A percentile compares a stretch with the other conserved stretches of the same genome.
Evolutionary conservation across 2,888 invertebrate species (phyloP).

Genomic region (Ochropacha duplaris): DNA sequence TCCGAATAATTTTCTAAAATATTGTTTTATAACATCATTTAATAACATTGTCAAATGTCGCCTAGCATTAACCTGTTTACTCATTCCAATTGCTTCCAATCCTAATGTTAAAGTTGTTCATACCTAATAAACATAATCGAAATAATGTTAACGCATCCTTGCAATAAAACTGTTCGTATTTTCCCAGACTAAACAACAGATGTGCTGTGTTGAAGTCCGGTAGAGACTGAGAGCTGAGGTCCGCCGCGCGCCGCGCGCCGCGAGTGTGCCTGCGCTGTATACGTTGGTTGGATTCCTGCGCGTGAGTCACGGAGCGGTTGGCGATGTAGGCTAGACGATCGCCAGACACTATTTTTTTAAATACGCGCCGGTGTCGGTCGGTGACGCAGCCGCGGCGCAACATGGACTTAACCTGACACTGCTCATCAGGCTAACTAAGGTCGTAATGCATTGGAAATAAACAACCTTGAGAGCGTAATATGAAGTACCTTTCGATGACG

Average conservation of each 20-base stretch:
- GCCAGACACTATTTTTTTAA: slow-evolving; percentile 69
- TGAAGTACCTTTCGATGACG: too few species aligned
- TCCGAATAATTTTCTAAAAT: too few species aligned
- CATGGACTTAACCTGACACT: slow-evolving; percentile 10
- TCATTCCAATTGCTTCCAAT: not conserved
- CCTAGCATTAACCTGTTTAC: too few species aligned
- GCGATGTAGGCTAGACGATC: slow-evolving; percentile 52
- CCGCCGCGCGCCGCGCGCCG: slow-evolving; percentile 23
- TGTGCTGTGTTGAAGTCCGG: slow-evolving; percentile 29
- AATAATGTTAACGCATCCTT: slow-evolving; percentile 7
- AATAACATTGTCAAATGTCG: too few species aligned
- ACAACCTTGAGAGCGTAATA: too few species aligned
- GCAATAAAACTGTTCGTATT: slow-evolving; percentile 37
- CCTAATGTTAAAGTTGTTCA: too few species aligned
- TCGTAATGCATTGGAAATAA: not conserved
- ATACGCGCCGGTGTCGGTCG: slow-evolving; percentile 33
- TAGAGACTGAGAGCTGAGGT: too few species aligned
- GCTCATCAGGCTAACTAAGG: slow-evolving; percentile 8
- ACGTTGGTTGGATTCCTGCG: slow-evolving; percentile 54
- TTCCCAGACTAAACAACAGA: slow-evolving; percentile 49
- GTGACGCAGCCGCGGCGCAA: slow-evolving; percentile 29
- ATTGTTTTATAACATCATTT: too few species aligned
- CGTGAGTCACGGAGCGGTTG: slow-evolving; percentile 49
- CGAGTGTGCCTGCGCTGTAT: slow-evolving; percentile 35
- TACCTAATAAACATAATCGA: not conserved